phyloP scores from a whole-genome alignment of 2,888 invertebrate species.

The Drosophila putrida region DNA sequence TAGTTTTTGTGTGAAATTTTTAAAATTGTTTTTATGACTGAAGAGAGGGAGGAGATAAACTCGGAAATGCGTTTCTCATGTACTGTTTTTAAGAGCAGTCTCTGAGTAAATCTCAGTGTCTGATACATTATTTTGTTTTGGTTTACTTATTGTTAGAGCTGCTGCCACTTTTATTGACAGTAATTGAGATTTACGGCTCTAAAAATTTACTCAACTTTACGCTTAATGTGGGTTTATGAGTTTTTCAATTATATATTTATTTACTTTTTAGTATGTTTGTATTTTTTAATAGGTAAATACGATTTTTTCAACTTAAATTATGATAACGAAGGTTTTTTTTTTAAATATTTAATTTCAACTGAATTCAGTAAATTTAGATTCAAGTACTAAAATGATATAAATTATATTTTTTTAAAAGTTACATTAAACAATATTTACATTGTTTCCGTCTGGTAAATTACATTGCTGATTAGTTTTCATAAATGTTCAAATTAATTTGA shows the following conservation, averaged over 20 bases:
- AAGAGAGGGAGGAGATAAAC: not conserved
- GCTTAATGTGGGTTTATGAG: constrained; percentile 18
- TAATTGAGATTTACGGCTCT: constrained; percentile 44
- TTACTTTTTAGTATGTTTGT: not conserved
- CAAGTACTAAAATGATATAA: not conserved
- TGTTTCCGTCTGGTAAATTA: constrained; percentile 13
- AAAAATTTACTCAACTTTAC: constrained; percentile 22
- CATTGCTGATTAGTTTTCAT: constrained; percentile 14
- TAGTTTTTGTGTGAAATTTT: constrained; percentile 49
- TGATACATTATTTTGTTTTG: constrained; percentile 23
- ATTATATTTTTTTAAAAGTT: not conserved
- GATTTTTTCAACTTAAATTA: not conserved
- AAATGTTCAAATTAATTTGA: constrained; percentile 5
- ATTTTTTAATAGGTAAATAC: not conserved
- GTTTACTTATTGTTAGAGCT: constrained; percentile 12
- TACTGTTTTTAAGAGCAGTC: constrained; percentile 10
- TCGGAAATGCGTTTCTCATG: constrained; percentile 59
- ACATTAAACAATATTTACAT: constrained; percentile 1
- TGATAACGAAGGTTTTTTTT: not conserved
- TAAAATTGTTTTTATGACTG: constrained; percentile 42
- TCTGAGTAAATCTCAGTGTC: constrained; percentile 16
- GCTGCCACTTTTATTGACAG: constrained; percentile 41
- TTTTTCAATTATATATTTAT: constrained; percentile 11
- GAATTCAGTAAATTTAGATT: not conserved
- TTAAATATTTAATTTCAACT: not conserved